phyloP scores from a whole-genome alignment of 2,888 invertebrate species.

The Parnassius smintheus region DNA sequence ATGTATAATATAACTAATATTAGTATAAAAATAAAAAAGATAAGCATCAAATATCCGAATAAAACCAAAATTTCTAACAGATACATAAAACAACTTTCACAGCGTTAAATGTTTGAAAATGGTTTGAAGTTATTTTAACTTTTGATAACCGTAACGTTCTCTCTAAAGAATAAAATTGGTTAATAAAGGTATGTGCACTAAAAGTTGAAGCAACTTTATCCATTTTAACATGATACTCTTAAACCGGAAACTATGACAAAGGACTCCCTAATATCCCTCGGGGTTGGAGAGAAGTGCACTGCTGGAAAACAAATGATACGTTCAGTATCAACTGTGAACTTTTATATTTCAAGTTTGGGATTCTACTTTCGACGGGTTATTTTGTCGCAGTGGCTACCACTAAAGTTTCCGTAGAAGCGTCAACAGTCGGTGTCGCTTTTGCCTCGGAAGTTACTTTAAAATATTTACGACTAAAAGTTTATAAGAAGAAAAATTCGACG shows the following conservation, averaged over 20 bases:
- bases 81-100: neutral
- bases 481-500: conserved; percentile 59
- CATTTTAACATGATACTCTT: conserved; percentile 29
- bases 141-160: conserved; percentile 1
- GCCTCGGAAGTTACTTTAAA: conserved; percentile 73
- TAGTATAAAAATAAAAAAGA: too few species aligned
- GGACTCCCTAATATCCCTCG: conserved; percentile 35
- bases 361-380: conserved; percentile 67
- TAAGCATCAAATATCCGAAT: too few species aligned
- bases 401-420: conserved; percentile 58
- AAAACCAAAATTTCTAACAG: too few species aligned
- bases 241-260: conserved; percentile 40
- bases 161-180: conserved; percentile 16
- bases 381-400: conserved; percentile 64
- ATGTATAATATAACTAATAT: too few species aligned
- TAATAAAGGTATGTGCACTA: conserved; percentile 27
- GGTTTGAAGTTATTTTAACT: neutral
- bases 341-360: conserved; percentile 69
- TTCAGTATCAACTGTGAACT: conserved; percentile 56
- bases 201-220: conserved; percentile 31
- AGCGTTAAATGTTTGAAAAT: neutral
- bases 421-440: conserved; percentile 75
- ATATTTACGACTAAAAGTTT: conserved; percentile 76
- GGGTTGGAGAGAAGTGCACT: conserved; percentile 38
- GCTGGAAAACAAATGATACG: conserved; percentile 57